Conservation (phyloP, 2,113 vertebrate genomes). For the Labeo rohita region DNA sequence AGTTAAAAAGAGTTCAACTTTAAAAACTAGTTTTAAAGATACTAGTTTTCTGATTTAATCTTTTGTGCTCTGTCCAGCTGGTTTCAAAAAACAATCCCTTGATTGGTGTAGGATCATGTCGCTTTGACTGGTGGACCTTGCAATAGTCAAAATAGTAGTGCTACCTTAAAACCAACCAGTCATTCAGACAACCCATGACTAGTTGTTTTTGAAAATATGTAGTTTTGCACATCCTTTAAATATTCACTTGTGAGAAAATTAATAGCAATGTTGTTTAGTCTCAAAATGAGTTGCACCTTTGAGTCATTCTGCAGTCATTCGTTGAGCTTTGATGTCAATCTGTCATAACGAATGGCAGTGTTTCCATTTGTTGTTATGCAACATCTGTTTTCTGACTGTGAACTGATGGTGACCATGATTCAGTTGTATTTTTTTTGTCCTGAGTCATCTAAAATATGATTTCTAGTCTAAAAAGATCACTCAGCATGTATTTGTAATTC, state of each 20-base stretch:
- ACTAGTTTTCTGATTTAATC: neutral
- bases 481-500: neutral
- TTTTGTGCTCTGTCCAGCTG: neutral
- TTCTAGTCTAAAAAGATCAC: neutral
- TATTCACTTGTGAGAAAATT: neutral
- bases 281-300: neutral
- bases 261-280: neutral
- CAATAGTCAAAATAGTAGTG: neutral
- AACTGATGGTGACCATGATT: neutral
- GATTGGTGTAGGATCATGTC: neutral
- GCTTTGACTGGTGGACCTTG: neutral
- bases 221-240: neutral
- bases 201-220: neutral
- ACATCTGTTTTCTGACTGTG: neutral
- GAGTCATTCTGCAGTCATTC: neutral
- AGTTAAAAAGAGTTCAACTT: neutral
- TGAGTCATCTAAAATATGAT: neutral
- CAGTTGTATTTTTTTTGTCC: neutral
- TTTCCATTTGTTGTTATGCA: conserved; percentile 40
- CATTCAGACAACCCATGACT: neutral
- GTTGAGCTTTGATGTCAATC: conserved; percentile 17
- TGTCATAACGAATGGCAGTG: conserved; percentile 37
- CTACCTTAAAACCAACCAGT: neutral
- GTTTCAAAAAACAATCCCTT: neutral
- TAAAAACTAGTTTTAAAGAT: neutral